These are phyloP conservation scores for Ophion ventricosus DNA, from an alignment of 2,888 invertebrate genomes.

Conservation along the genomic window DNA sequence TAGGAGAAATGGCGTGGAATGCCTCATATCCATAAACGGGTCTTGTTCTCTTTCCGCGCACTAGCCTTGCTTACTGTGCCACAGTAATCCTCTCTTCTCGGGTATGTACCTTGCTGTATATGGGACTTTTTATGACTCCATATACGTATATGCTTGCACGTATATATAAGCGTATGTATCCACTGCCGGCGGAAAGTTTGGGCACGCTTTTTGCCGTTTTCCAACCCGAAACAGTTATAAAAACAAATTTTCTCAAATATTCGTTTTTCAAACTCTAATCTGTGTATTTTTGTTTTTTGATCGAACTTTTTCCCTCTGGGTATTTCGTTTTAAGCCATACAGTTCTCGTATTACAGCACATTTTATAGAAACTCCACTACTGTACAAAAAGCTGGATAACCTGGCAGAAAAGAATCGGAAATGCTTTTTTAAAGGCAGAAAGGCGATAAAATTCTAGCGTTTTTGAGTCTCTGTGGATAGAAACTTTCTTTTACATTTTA, in stretches of 20 bases:
- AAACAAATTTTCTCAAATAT: background rate
- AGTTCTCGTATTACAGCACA: background rate
- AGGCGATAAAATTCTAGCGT: background rate
- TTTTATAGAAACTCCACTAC: background rate
- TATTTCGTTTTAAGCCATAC: background rate
- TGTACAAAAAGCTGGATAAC: background rate
- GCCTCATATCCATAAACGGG: too few species aligned
- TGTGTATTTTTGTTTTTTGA: background rate
- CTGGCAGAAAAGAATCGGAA: background rate
- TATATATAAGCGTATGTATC: background rate
- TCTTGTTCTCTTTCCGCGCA: background rate
- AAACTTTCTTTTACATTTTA: background rate
- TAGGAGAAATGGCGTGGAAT: too few species aligned
- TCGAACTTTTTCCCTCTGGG: background rate
- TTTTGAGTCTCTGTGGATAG: too few species aligned
- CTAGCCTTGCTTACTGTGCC: constrained; percentile 37
- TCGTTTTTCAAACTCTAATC: background rate
- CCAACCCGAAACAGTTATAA: background rate
- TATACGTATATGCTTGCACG: background rate
- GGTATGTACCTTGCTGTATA: constrained; percentile 12
- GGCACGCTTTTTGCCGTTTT: background rate
- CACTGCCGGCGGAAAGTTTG: background rate
- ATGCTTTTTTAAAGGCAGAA: background rate
- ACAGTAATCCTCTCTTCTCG: constrained; percentile 56
- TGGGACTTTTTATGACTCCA: background rate